Base-by-base conservation (phyloP, 2,113 vertebrate species). In the Calypte anna region DNA sequence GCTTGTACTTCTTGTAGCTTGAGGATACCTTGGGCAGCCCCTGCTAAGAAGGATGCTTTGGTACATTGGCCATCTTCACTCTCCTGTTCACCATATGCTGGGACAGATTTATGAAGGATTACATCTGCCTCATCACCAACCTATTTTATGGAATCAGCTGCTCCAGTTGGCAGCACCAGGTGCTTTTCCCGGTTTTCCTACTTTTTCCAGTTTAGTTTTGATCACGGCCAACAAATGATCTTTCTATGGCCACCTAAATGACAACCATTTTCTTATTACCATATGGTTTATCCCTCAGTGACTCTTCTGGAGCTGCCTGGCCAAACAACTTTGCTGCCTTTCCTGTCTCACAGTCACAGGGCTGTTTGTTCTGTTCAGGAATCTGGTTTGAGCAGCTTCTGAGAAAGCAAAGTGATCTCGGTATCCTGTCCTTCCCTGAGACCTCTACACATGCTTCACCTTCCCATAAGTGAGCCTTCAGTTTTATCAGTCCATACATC, bases 131-230 rank as follows among this genome's bases (percentile, higher is more conserved):
- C 83, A 96, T 95, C 75, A 88, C 83, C 54, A 95, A 63, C 88
- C 75, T 86, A 83, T 22, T 91, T 95, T 89, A 83, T 91, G 93
- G 46, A 46, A 89, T 94, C 91, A 90, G 72, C 83, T 91, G 80
- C 75, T 93, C 68, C 75, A 82, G 33, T 50, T 91, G 95, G 88
- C 88, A 95, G 89, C 59, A 53, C 78, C 68, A 88, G 90, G 88
- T 96, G 78, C 88, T 95, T 83, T 92, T 51, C 57, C 38, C 14
- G 54, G 14, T 59, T 21, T 67, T 92, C 27, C 53, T 85, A 40
- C 15, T 61, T 92, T 88, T 81, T 70, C 17, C 33, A 3, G 89
- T 91, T 93, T 61, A 69, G 27, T 63, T 93, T 95, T 94, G 93
- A 89, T 96, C 54, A 24, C 18, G 67, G 61, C 38, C 64, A 31